Percentiles rank a stretch among this genome's conserved stretches.
These are phyloP conservation scores for Nothocercus nigrocapillus DNA, from an alignment of 2,113 vertebrate genomes.

Conservation along the genomic window DNA sequence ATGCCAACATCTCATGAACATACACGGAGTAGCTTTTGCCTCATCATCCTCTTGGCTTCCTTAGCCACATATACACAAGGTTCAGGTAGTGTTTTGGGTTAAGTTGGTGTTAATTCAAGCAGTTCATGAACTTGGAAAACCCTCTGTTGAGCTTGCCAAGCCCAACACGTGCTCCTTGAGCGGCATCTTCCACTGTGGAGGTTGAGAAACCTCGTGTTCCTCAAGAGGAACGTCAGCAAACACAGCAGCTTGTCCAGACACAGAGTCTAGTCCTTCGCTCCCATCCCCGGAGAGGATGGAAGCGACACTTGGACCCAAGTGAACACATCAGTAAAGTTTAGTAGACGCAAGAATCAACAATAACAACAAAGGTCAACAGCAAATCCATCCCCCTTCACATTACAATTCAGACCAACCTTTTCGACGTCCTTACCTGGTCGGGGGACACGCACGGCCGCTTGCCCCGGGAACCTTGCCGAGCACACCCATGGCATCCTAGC, in stretches of 20 bases:
- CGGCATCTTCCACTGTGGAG: not conserved
- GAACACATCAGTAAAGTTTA: not conserved
- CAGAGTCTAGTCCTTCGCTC: not conserved
- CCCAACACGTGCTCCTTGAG: not conserved
- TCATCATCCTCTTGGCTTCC: not conserved
- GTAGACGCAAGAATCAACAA: not conserved
- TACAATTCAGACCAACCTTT: constrained; percentile 65
- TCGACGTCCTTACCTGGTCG: constrained; percentile 80
- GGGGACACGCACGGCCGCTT: constrained; percentile 77
- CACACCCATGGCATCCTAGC: constrained; percentile 76
- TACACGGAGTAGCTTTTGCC: not conserved
- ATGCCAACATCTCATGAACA: not conserved
- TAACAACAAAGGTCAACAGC: constrained; percentile 1
- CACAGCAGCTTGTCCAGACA: not conserved
- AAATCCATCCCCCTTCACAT: constrained; percentile 53
- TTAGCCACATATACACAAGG: not conserved
- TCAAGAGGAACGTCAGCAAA: not conserved
- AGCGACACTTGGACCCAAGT: not conserved
- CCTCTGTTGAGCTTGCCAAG: not conserved
- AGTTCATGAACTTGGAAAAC: not conserved
- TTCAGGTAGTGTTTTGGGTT: not conserved
- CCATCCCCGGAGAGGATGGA: not conserved
- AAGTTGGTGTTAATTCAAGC: not conserved
- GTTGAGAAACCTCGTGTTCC: accelerated
- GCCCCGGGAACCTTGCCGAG: constrained; percentile 76